Base-by-base conservation (phyloP, 2,888 invertebrate genomes). In the Mystacides longicornis region DNA sequence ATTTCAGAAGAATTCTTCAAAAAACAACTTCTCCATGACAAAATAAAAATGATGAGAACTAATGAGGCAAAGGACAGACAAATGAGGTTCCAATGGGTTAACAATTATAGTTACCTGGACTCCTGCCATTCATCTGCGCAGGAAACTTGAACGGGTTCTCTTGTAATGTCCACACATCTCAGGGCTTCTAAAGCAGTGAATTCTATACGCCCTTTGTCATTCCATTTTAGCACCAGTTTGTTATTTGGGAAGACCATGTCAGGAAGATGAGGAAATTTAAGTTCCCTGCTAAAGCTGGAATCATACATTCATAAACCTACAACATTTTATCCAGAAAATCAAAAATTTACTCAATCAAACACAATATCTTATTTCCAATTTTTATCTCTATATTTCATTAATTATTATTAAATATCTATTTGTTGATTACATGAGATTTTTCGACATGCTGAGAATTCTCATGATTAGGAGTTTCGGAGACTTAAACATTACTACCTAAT, bases 181-280 rank as follows among this genome's bases (percentile, higher is more conserved):
- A 99, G 73, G 1, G 98, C 96, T 75, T 96, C 95, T 57, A 98
- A 75, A 0, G 96, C 89, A 68, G 86, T 89, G 67, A 99, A 98
- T 65, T 86, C 82, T 61, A 99, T 78, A 9, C 68, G 68, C 42
- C 85, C 81, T 61, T 99, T 78, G 67, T 75, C 76, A 53, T 72
- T 74, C 69, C 94, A 91, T 47, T 74, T 71, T 42, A 99, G 67
- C 23, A 75, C 75, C 33, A 99, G 73, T 58, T 82, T 72, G 68
- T 99, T 99, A 64, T 91, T 89, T 19, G 95, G 92, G 75, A 98
- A 99, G 20, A 98, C 91, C 98, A 99, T 99, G 68, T 99, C 99
- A 3, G 99, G 99, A 65, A 95, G 80, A 68, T 95, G 93, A n/a
- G 94, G 93, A 63, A 97, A 78, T 55, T 82, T 77, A 56, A 94